Conservation (phyloP, 2,888 invertebrate species). For the Cryptus armator region DNA sequence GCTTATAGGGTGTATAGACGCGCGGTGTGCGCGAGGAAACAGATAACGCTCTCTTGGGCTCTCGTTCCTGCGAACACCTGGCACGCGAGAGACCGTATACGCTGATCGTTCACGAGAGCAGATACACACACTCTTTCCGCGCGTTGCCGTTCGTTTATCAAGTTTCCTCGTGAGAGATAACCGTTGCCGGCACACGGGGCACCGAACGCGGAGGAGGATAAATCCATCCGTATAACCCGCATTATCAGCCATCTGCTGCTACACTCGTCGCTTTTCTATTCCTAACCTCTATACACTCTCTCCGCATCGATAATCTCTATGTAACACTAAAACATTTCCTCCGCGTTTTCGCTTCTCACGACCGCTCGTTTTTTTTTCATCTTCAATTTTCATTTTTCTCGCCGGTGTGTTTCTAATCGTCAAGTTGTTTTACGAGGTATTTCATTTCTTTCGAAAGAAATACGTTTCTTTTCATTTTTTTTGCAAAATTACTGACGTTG, state of each 20-base stretch:
- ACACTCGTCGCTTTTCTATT: conserved; percentile 43
- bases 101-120: conserved; percentile 2
- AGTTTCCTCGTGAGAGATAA: conserved; percentile 64
- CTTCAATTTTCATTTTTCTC: too few species aligned
- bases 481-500: too few species aligned
- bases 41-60: conserved; percentile 7
- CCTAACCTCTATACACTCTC: neutral
- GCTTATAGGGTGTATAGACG: neutral
- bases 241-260: conserved; percentile 64
- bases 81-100: neutral
- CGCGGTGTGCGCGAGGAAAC: neutral
- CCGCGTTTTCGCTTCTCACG: neutral
- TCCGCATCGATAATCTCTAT: conserved; percentile 36
- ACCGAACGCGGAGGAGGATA: conserved; percentile 40
- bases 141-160: conserved; percentile 52
- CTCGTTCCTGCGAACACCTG: neutral
- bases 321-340: conserved; percentile 6
- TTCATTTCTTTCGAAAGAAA: neutral
- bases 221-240: conserved; percentile 61
- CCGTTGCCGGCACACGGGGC: conserved; percentile 19
- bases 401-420: too few species aligned
- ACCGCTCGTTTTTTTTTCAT: too few species aligned
- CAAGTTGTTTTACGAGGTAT: too few species aligned
- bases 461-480: neutral
- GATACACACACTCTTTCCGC: conserved; percentile 13